Evolutionary conservation across 1,140 invertebrate genomes (phyloP), one percentile per base, ranked within the genome.

Genomic region (Chironomus tepperi): DNA sequence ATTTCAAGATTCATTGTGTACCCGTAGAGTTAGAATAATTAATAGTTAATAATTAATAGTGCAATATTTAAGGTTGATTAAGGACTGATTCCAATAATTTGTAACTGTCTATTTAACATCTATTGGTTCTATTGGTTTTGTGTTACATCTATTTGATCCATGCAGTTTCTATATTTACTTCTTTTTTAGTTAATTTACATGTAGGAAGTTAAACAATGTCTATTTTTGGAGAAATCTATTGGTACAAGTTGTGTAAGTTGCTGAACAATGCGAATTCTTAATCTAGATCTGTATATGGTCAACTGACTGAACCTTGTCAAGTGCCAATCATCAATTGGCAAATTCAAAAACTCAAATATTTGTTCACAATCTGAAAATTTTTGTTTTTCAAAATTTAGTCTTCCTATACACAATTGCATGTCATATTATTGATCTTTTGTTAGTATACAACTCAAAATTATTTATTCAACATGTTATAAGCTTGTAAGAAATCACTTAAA

Each of bases 21-120:
- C 47, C 47, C 47, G 47, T 57, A 57, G 47, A 57, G 47, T 57
- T 57, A 57, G 47, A 57, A 57, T 57, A 57, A n/a, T 57, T 12
- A 57, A 57, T 1, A 57, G 12, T 15, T 15, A n/a, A 57, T 5
- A 12, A 47, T 12, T n/a, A 1, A 1, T 3, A 47, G 43, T 34
- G 24, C 24, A 34, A 34, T 34, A 34, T 34, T 57, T 57, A 15
- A 15, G 7, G 12, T 57, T 57, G 12, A 15, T 57, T 57, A 57
- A 57, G 43, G 12, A n/a, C 47, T 57, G 3, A 12, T 57, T 47
- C 7, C 43, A 57, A n/a, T 47, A 47, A 1, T 47, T 47, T 1
- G 24, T 34, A 47, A 47, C 8, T 47, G 15, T 47, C 24, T 34
- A 34, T 47, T 47, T 1, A 47, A 47, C 15, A 47, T 47, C 15